Base-by-base conservation (phyloP, 2,888 invertebrate species). In the Nymphalis urticae region DNA sequence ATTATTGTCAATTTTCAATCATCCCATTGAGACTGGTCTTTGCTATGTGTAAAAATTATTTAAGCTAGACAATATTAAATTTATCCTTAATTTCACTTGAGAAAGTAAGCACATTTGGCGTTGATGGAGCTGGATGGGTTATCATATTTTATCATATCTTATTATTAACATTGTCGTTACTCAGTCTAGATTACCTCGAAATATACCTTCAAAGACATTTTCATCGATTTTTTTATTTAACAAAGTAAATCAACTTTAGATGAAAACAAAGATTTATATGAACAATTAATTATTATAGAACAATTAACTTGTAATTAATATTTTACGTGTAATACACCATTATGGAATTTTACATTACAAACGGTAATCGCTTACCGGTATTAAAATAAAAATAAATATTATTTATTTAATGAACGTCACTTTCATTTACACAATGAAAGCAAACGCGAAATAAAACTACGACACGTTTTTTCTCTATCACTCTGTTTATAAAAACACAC, bases 21-120 rank as follows among this genome's bases (percentile, higher is more conserved):
- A 80, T 80, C 80, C 79, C 82, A 86, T 84, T 87, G 85, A 89
- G 82, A 85, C 84, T 88, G 85, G 82, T 86, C 85, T 86, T 58
- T 68, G 64, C 86, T 84, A 85, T 85, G 80, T 69, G 73, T 75
- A 70, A 75, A 68, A 61, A 64, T 53, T 64, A 61, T 66, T 68
- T 64, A 72, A 19, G 51, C 51, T 51, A 64, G 60, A 42, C 64
- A 53, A 60, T 64, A 59, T 56, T 62, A 53, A 72, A 63, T 48
- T 48, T 56, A 58, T 27, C 51, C 59, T 8, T 13, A 21, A 59
- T 9, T 8, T 42, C 21, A 59, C 21, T 48, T 65, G 32, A 59
- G 59, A 51, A n/a, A 59, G 51, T 59, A 8, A 54, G 27, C 1
- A 32, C 54, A 27, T 27, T 32, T 16, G 32, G 1, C 27, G 32